Conservation (phyloP, 2,797 vertebrate genomes). For the Rhadinocentrus ornatus region DNA sequence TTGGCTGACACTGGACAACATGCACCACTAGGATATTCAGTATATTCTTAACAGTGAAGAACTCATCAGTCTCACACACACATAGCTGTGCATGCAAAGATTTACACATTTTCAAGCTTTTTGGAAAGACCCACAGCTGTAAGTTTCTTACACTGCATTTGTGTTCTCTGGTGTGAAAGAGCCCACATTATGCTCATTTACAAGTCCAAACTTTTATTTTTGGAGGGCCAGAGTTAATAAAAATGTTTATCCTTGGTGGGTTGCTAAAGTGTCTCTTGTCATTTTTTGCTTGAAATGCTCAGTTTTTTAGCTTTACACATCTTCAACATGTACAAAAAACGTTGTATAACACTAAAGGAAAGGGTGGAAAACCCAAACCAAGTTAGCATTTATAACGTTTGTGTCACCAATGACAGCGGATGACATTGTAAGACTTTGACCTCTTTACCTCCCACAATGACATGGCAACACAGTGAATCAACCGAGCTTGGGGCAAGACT, state of each 20-base stretch:
- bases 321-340: background rate
- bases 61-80: slow-evolving; percentile 42
- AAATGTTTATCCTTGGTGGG: background rate
- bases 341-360: background rate
- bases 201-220: background rate
- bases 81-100: slow-evolving; percentile 44
- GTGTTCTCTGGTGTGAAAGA: slow-evolving; percentile 21
- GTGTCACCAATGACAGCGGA: background rate
- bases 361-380: slow-evolving; percentile 2
- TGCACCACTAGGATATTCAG: slow-evolving; percentile 55
- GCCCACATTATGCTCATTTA: slow-evolving; percentile 1
- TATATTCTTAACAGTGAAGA: slow-evolving; percentile 45
- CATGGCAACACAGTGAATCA: slow-evolving; percentile 34
- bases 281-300: background rate
- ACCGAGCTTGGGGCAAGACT: slow-evolving; percentile 9
- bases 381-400: slow-evolving; percentile 7
- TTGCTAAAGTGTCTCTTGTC: background rate
- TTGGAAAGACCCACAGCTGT: slow-evolving; percentile 11
- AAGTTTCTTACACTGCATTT: slow-evolving; percentile 9
- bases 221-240: background rate
- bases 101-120: slow-evolving; percentile 34
- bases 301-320: background rate
- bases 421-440: slow-evolving; percentile 1
- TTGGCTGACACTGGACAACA: slow-evolving; percentile 61
- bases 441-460: slow-evolving; percentile 43